Percentiles rank a stretch among this genome's conserved stretches.
Evolutionary conservation across 2,888 invertebrate species (phyloP).

Genomic region (Volucella inflata): DNA sequence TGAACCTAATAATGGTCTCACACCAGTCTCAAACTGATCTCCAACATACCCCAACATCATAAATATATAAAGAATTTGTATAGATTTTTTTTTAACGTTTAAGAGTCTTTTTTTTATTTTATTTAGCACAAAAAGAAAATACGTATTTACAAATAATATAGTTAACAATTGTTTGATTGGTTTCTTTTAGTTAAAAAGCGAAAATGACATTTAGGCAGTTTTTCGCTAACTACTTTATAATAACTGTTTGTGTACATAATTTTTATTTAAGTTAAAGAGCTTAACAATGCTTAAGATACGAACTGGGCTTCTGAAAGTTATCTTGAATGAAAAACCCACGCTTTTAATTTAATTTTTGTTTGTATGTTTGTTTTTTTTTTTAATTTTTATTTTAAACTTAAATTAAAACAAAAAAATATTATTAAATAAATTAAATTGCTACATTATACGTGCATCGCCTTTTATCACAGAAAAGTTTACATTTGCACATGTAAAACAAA

Average conservation of each 20-base stretch:
- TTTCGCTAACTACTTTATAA: too few species aligned
- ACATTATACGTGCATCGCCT: constrained; percentile 42
- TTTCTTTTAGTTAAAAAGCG: constrained; percentile 5
- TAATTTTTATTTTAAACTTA: constrained; percentile 6
- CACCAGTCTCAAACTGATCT: too few species aligned
- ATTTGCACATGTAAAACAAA: constrained; percentile 36
- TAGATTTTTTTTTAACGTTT: constrained; percentile 16
- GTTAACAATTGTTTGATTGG: constrained; percentile 10
- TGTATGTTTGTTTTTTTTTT: neutral
- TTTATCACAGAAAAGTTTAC: constrained; percentile 57
- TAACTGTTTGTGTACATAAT: too few species aligned
- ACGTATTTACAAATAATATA: constrained; percentile 40
- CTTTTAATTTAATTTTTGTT: too few species aligned
- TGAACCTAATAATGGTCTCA: too few species aligned
- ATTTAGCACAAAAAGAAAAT: constrained; percentile 33
- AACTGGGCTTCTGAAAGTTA: neutral
- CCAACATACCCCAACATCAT: neutral
- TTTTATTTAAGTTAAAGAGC: constrained; percentile 15
- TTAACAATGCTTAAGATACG: constrained; percentile 35
- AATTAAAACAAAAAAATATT: constrained; percentile 19
- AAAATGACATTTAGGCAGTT: too few species aligned
- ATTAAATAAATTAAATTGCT: constrained; percentile 40
- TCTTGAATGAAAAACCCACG: too few species aligned
- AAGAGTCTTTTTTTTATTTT: constrained; percentile 39
- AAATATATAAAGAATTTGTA: neutral